Evolutionary conservation across 1,140 invertebrate genomes (phyloP).

Genomic region (Philotrypesis tridentata): DNA sequence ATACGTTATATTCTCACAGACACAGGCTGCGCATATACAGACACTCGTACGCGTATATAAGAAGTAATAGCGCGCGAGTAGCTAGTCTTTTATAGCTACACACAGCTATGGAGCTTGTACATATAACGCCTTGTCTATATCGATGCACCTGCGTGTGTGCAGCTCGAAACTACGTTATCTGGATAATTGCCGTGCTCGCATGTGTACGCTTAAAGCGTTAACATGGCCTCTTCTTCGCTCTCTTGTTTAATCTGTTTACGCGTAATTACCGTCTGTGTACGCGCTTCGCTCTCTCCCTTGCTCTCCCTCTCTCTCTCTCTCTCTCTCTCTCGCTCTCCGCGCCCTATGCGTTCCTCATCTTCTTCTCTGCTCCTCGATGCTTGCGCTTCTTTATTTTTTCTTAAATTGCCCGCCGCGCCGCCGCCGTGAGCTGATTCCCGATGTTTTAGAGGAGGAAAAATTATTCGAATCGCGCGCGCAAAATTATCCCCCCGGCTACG

Average conservation of each 20-base stretch:
- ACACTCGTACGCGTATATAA: too few species aligned
- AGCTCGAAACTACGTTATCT: slow-evolving; percentile 26
- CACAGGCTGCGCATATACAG: background rate
- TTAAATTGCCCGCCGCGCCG: slow-evolving; percentile 47
- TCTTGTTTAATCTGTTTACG: slow-evolving; percentile 34
- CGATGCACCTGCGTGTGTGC: slow-evolving; percentile 3
- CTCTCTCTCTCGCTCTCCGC: too few species aligned
- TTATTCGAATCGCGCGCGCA: slow-evolving; percentile 31
- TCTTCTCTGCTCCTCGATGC: background rate
- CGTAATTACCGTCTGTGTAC: slow-evolving; percentile 20
- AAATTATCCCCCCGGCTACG: slow-evolving; percentile 14
- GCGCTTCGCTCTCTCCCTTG: slow-evolving; percentile 7
- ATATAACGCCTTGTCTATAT: background rate
- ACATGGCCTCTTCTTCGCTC: background rate
- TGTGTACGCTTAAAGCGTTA: slow-evolving; percentile 19
- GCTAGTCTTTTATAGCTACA: background rate
- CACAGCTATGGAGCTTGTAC: background rate
- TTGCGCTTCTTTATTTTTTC: slow-evolving; percentile 53
- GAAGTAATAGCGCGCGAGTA: background rate
- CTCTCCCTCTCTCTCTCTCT: too few species aligned
- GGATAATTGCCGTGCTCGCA: slow-evolving; percentile 31
- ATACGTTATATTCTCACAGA: background rate
- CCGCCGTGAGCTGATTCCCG: slow-evolving; percentile 15
- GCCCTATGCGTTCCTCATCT: too few species aligned
- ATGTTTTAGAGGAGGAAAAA: slow-evolving; percentile 40